Conservation (phyloP, 2,888 invertebrate species). For the Drosophila neoperkinsi region DNA sequence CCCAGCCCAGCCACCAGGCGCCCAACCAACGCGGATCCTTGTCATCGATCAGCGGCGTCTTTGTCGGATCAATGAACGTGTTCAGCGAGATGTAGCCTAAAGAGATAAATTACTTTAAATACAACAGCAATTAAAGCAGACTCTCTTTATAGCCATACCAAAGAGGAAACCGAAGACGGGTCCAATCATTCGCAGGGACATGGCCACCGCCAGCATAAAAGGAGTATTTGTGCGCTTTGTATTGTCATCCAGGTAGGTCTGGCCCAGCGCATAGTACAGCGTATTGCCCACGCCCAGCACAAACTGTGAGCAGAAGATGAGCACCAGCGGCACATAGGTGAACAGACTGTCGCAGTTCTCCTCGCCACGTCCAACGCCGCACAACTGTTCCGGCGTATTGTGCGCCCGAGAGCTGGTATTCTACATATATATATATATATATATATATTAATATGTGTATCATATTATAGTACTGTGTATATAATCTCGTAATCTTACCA, state of each 20-base stretch:
- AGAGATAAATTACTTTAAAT: not conserved
- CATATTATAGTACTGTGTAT: not conserved
- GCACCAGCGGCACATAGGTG: constrained; percentile 86
- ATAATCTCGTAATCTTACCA: constrained; percentile 62
- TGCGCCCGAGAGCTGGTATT: constrained; percentile 49
- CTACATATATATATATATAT: constrained; percentile 39
- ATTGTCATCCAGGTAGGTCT: constrained; percentile 90
- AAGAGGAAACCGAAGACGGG: constrained; percentile 88
- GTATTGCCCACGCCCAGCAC: constrained; percentile 89
- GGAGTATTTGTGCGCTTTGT: constrained; percentile 89
- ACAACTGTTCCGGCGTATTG: constrained; percentile 73
- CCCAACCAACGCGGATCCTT: constrained; percentile 90
- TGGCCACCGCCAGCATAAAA: constrained; percentile 86
- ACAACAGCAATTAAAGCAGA: not conserved
- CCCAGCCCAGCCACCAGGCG: constrained; percentile 92
- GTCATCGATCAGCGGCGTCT: constrained; percentile 87
- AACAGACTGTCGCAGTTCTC: constrained; percentile 85
- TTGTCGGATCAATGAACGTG: constrained; percentile 87
- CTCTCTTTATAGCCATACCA: constrained; percentile 71
- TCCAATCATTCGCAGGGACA: constrained; percentile 84
- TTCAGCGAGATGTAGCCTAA: constrained; percentile 85
- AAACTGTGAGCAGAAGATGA: constrained; percentile 89
- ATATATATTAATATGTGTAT: not conserved
- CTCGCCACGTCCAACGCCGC: constrained; percentile 68
- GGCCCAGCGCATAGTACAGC: constrained; percentile 88